These are phyloP conservation scores for Tillus elongatus DNA, from an alignment of 2,888 invertebrate genomes.

Conservation along the genomic window DNA sequence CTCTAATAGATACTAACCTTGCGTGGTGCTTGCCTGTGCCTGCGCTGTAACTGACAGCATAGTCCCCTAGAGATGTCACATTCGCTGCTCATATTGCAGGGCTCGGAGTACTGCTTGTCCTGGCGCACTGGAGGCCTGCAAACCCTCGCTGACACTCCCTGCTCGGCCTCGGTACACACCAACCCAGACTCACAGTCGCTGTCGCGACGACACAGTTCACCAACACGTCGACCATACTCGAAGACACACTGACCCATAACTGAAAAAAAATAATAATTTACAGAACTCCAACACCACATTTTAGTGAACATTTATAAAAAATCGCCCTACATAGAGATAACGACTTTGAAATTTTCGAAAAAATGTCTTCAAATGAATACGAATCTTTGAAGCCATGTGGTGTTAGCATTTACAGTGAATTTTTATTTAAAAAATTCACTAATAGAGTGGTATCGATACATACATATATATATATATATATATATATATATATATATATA, in stretches of 20 bases:
- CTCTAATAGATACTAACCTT: slow-evolving; percentile 57
- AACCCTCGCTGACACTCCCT: slow-evolving; percentile 54
- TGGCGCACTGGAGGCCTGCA: slow-evolving; percentile 70
- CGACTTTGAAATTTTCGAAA: too few species aligned
- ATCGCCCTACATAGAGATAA: too few species aligned
- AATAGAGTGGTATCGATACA: too few species aligned
- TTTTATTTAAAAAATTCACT: too few species aligned
- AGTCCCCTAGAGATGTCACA: slow-evolving; percentile 78
- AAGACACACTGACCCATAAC: slow-evolving; percentile 58
- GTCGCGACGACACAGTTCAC: slow-evolving; percentile 73
- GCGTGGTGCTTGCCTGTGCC: slow-evolving; percentile 75
- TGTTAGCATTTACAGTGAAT: too few species aligned
- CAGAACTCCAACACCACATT: too few species aligned
- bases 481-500: too few species aligned
- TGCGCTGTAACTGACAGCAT: slow-evolving; percentile 78
- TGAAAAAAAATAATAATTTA: slow-evolving; percentile 35
- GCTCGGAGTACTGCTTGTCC: slow-evolving; percentile 77
- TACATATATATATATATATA: too few species aligned
- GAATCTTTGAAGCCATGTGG: too few species aligned
- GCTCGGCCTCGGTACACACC: slow-evolving; percentile 62
- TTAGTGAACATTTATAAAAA: too few species aligned
- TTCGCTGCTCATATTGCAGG: slow-evolving; percentile 72
- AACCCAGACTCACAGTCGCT: slow-evolving; percentile 79
- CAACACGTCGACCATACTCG: slow-evolving; percentile 65
- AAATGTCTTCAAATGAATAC: too few species aligned